Conservation (phyloP, 2,888 invertebrate species). For the Clanis bilineata region DNA sequence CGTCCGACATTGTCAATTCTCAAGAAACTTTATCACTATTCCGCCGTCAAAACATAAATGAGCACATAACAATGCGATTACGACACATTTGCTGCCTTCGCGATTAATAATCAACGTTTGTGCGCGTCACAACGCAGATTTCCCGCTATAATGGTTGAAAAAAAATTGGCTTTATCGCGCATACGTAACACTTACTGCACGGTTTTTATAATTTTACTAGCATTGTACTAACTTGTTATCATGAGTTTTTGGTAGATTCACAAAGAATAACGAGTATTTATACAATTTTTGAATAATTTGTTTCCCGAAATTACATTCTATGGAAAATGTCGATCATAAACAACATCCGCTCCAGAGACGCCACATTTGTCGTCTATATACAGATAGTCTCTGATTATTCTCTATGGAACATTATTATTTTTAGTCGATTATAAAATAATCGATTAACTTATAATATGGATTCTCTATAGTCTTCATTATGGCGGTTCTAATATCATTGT, state of each 20-base stretch:
- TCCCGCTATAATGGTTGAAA: constrained; percentile 73
- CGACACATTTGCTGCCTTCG: constrained; percentile 57
- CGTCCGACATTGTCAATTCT: constrained; percentile 76
- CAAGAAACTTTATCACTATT: constrained; percentile 56
- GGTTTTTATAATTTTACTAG: constrained; percentile 21
- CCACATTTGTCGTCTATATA: constrained; percentile 42
- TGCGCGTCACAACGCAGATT: constrained; percentile 76
- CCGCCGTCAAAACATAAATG: constrained; percentile 64
- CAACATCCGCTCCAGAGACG: constrained; percentile 70
- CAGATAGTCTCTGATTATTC: constrained; percentile 45
- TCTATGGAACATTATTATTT: not conserved
- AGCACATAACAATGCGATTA: constrained; percentile 70
- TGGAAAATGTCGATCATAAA: constrained; percentile 76
- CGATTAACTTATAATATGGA: too few relatives aligned
- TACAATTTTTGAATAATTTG: constrained; percentile 43
- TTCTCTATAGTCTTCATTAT: too few relatives aligned
- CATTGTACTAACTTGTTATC: constrained; percentile 19
- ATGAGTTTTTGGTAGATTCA: constrained; percentile 13
- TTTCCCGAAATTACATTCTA: constrained; percentile 54
- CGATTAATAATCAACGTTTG: constrained; percentile 62
- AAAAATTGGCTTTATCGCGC: constrained; percentile 46
- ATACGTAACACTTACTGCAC: constrained; percentile 38
- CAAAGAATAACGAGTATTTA: constrained; percentile 29
- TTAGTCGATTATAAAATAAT: not conserved
- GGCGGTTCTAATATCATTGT: too few relatives aligned